Evolutionary conservation across 2,113 vertebrate species (phyloP), one percentile per base, ranked within the genome.

Genomic region (Camelus bactrianus): DNA sequence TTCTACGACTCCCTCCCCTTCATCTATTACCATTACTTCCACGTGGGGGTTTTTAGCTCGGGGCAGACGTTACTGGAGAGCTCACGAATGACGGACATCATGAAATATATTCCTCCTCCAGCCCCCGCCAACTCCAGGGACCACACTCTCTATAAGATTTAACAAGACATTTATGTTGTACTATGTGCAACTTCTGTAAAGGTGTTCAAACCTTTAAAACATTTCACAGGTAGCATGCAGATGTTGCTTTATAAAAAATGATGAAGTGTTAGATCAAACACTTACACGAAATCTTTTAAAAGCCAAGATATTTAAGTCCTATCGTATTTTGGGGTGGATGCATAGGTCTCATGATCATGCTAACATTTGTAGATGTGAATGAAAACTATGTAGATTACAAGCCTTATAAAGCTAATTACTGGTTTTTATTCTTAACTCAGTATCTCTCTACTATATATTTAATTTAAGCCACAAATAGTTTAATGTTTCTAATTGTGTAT

Each of bases 1-100:
- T 96, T 54, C 79, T 30, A 32, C 65, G 28, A 22, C 76, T 90
- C 70, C 77, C 94, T 72, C 85, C 42, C 24, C 56, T 86, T 95
- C 90, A 69, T 92, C 93, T 77, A 48, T 94, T 97, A 85, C 50
- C 62, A 46, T 96, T 54, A 82, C 28, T 81, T 96, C 97, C 48
- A 32, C 42, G 85, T 83, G 58, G 96, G 95, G 89, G 92, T 56
- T 90, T 92, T 95, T 73, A 54, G 92, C 88, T 96, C 4, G 1
- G 72, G 94, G 94, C 92, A 13, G 54, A 93, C 69, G 88, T 94
- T 92, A 81, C 95, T 58, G n/a, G 15, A 35, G 16, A 93, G 81
- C 90, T 65, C 77, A 46, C 17, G 72, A 95, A 93, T 93, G 91
- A 91, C 88, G 95, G 80, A 75, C 48, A 82, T 65, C 70, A 82